Evolutionary conservation across 2,113 vertebrate species (phyloP).

Genomic region (Gnathonemus longibarbis): DNA sequence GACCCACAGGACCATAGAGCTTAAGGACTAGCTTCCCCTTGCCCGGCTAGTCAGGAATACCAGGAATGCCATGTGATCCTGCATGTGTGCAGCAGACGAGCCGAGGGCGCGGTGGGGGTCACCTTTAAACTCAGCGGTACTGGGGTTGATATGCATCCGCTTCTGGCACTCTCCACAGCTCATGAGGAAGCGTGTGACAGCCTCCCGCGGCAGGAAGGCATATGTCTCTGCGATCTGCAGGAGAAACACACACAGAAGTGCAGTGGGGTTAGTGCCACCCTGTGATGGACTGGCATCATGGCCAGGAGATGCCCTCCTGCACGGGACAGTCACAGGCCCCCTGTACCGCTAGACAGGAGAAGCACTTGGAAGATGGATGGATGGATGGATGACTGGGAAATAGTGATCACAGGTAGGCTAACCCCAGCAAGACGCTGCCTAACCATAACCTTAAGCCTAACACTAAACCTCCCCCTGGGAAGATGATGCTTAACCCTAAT

Average conservation of each 20-base stretch:
- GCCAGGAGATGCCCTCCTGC: neutral
- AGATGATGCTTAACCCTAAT: neutral
- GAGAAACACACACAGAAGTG: constrained; percentile 26
- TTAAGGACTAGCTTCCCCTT: neutral
- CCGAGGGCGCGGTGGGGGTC: neutral
- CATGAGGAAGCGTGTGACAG: constrained; percentile 96
- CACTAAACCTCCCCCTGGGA: neutral
- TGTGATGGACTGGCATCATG: neutral
- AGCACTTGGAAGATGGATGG: neutral
- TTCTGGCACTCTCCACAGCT: constrained; percentile 98
- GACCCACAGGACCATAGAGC: neutral
- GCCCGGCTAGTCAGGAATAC: neutral
- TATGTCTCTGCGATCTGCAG: constrained; percentile 95
- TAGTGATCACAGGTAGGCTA: neutral
- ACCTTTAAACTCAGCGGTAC: constrained; percentile 96
- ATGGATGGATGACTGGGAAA: neutral
- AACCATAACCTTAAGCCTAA: neutral
- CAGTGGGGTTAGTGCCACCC: constrained; percentile 2
- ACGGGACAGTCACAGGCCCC: neutral
- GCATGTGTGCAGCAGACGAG: neutral
- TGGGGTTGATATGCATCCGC: constrained; percentile 97
- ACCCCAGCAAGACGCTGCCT: neutral
- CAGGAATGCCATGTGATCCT: neutral
- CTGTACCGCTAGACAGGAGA: neutral
- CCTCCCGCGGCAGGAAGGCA: constrained; percentile 90